Conservation (phyloP, 92 coral and sea anemone genomes). For the Hydrozoanthus gracilis region DNA sequence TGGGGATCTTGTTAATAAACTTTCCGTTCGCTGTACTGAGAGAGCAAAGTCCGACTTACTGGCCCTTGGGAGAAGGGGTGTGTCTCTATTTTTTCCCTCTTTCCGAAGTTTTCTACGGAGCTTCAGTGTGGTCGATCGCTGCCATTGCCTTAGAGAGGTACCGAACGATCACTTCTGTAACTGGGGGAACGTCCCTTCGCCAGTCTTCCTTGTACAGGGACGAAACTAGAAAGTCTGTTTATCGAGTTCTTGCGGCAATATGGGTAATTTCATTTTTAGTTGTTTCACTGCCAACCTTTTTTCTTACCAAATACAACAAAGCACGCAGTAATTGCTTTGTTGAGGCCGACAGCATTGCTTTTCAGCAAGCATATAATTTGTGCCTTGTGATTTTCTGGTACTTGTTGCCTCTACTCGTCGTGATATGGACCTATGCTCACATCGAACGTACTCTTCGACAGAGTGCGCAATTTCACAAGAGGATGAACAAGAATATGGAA, state of each 20-base stretch:
- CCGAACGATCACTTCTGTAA: slow-evolving; percentile 32
- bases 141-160: slow-evolving; percentile 91
- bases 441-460: slow-evolving; percentile 63
- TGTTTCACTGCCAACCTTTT: slow-evolving; percentile 72
- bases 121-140: slow-evolving; percentile 85
- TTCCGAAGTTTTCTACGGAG: slow-evolving; percentile 88
- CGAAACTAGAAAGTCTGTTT: slow-evolving; percentile 7
- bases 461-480: slow-evolving; percentile 79
- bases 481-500: slow-evolving; percentile 41
- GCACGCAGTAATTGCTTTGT: background rate
- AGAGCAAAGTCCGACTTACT: slow-evolving; percentile 65
- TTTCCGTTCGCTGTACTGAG: slow-evolving; percentile 80
- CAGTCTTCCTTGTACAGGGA: slow-evolving; percentile 30
- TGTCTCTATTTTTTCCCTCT: slow-evolving; percentile 79
- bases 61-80: slow-evolving; percentile 82
- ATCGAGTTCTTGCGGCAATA: slow-evolving; percentile 40
- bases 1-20: slow-evolving; percentile 68
- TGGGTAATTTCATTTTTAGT: slow-evolving; percentile 80
- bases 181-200: background rate
- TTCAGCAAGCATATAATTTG: slow-evolving; percentile 58
- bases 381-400: slow-evolving; percentile 66
- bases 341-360: slow-evolving; percentile 65
- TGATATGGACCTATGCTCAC: slow-evolving; percentile 74
- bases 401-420: slow-evolving; percentile 75
- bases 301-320: slow-evolving; percentile 61